Base-by-base conservation (phyloP, 2,888 invertebrate species). In the Congeria kusceri region DNA sequence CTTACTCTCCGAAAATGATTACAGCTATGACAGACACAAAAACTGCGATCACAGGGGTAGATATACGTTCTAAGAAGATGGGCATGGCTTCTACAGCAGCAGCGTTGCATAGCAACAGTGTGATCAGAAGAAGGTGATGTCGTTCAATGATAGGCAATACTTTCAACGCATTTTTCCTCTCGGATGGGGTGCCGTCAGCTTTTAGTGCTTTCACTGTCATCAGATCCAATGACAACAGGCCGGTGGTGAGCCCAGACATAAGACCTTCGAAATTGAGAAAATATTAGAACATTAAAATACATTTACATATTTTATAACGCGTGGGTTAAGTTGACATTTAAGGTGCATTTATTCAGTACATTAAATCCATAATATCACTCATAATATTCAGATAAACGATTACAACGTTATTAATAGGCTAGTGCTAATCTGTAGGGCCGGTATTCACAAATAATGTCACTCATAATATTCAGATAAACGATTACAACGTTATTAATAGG, bases 161-260 rank as follows among this genome's bases (percentile, higher is more conserved):
- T 44, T 87, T 88, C 5, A 66, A 62, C 0, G 93, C 93, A 77
- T 93, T 89, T 72, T 87, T 88, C 75, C 86, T 76, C 75, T 93
- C 89, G n/a, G 61, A 86, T 1, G 86, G 83, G 5, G 89, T 87
- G 1, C 93, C 93, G 20, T 90, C 92, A 70, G 92, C 91, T 61
- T 88, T 88, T 63, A 93, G 83, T 2, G 92, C 90, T 49, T 89
- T 86, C 62, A 93, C 78, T 18, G 90, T 92, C 80, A 90, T 90
- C 25, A 89, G 69, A 73, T 93, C 93, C 59, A 93, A 83, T 0
- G 93, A 92, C 32, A 93, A 83, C 20, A 93, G 85, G 25, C 93
- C 93, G 86, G 93, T 87, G 7, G 93, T 93, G 32, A 93, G 84
- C n/a, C 93, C 93, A 44, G 93, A 92, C 90, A 93, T 92, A 53